Evolutionary conservation across 2,113 vertebrate species (phyloP), one percentile per base, ranked within the genome.

Genomic region (Bubo bubo): DNA sequence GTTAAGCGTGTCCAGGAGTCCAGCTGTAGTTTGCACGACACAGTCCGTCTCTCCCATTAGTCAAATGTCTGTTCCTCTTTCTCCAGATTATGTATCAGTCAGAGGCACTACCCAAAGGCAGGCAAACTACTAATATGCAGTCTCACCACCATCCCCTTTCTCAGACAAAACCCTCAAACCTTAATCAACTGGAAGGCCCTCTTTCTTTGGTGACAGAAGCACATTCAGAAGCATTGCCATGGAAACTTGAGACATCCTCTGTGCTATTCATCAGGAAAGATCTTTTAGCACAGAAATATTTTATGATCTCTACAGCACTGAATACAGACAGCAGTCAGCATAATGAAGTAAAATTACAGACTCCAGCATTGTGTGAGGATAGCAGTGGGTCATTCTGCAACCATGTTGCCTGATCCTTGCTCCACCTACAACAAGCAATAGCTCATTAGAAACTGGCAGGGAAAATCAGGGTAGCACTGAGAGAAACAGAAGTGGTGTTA

Each of bases 191-290:
- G 30, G 30, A 88, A 79, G 77, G 52, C 63, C 50, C 47, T 41
- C 86, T 95, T 93, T 95, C 96, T 91, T 86, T 74, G 74, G 73
- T 79, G 77, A 95, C 74, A 85, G 91, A 95, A 95, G 83, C 80
- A 94, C 68, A 94, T 95, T 94, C 84, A 95, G 62, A 89, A 93
- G 73, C 55, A 95, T 95, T 95, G 87, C 93, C 93, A 97, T 96
- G 95, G 97, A 93, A 96, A 97, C 95, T 76, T 19, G 6, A 95
- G 86, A 79, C 67, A 94, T 94, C 77, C 71, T 79, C 81, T 88
- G 56, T 66, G 74, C 62, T 91, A 86, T 81, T 95, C 79, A 95
- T 82, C 80, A 89, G 32, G 76, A 53, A 79, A 74, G 32, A 92
- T 52, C n/a, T 84, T 88, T 35, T 35, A 82, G 62, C 50, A 76